These are phyloP conservation scores for Smutsia temminckii DNA, from an alignment of 2,797 vertebrate genomes.

Conservation along the genomic window DNA sequence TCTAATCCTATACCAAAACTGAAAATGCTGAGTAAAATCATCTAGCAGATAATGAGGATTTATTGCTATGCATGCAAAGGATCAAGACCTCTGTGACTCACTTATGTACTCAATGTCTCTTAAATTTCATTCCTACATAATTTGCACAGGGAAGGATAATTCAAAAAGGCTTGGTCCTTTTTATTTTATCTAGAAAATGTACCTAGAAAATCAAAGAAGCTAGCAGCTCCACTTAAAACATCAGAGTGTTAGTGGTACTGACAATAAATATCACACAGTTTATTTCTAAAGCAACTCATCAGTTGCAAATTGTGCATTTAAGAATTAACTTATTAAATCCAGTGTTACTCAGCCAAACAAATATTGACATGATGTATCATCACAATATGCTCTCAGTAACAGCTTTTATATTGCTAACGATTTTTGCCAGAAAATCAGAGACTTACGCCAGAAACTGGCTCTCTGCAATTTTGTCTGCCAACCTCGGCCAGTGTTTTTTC, in stretches of 20 bases:
- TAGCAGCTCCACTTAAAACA: background rate
- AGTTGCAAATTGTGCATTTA: conserved; percentile 47
- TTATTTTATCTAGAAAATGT: too few relatives aligned
- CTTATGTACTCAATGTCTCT: background rate
- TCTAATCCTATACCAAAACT: background rate
- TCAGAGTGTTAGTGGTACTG: conserved; percentile 55
- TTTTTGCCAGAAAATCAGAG: conserved; percentile 62
- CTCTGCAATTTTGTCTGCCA: conserved; percentile 41
- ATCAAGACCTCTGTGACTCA: background rate
- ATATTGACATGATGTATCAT: conserved; percentile 70
- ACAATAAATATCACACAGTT: conserved; percentile 7
- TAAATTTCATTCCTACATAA: background rate
- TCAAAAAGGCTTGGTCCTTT: background rate
- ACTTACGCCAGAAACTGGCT: conserved; percentile 52
- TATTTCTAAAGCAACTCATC: conserved; percentile 50
- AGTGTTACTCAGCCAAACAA: conserved; percentile 70
- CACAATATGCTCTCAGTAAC: conserved; percentile 73
- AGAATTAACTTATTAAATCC: conserved; percentile 65
- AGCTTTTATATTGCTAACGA: conserved; percentile 64
- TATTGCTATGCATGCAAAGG: background rate
- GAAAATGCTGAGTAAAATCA: background rate
- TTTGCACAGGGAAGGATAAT: background rate
- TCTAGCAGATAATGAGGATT: background rate
- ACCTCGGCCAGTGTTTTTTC: background rate
- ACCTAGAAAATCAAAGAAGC: background rate